These are phyloP conservation scores for Branchellion lobata DNA, from an alignment of 2,888 invertebrate species.

Conservation along the genomic window DNA sequence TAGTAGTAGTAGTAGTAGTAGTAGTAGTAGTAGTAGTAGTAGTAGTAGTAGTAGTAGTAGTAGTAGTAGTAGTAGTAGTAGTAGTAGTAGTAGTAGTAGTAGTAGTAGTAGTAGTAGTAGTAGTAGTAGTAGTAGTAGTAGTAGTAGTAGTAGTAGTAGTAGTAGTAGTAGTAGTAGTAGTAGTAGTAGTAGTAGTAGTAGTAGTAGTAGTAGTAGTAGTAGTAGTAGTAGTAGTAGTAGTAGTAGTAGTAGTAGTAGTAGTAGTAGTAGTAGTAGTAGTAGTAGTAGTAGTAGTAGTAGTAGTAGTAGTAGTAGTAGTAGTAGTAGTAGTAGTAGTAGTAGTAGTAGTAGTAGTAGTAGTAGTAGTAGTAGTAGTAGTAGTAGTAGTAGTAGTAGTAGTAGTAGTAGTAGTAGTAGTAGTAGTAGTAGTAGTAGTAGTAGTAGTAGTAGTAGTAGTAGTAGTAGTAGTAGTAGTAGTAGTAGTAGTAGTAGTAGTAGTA, in stretches of 20 bases:
- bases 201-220: slow-evolving; percentile 16
- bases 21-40: background rate
- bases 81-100: background rate
- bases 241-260: background rate
- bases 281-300: background rate
- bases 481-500: slow-evolving; percentile 18
- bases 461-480: background rate
- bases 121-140: background rate
- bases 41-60: slow-evolving; percentile 14
- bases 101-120: background rate
- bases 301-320: slow-evolving; percentile 17
- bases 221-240: background rate
- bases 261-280: background rate
- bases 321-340: background rate
- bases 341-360: slow-evolving; percentile 3
- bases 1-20: background rate
- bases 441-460: background rate
- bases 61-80: background rate
- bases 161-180: background rate
- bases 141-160: background rate
- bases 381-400: background rate
- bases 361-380: background rate
- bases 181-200: background rate
- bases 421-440: background rate
- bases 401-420: background rate